Evolutionary conservation across 2,888 invertebrate species (phyloP).

Genomic region (Cylloceria caligata): DNA sequence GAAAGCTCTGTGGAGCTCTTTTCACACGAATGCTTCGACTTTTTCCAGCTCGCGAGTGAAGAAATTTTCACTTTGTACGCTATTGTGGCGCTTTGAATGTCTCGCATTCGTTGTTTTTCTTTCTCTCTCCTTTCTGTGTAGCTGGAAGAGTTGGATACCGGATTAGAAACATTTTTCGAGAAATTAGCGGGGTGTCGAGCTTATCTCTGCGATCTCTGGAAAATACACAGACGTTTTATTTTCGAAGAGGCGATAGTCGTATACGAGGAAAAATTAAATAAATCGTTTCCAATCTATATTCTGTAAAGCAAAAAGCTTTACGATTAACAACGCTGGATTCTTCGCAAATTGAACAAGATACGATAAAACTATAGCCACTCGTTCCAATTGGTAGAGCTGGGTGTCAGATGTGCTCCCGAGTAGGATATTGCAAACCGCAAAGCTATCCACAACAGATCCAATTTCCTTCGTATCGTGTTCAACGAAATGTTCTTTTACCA

Average conservation of each 20-base stretch:
- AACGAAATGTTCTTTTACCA: slow-evolving; percentile 42
- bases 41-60: slow-evolving; percentile 40
- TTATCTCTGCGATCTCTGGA: slow-evolving; percentile 14
- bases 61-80: slow-evolving; percentile 49
- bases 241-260: not conserved
- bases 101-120: slow-evolving; percentile 24
- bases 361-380: no score
- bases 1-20: slow-evolving; percentile 45
- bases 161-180: slow-evolving; percentile 19
- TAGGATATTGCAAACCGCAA: slow-evolving; percentile 54
- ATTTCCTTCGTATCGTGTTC: slow-evolving; percentile 62
- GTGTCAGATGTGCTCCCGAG: slow-evolving; percentile 39
- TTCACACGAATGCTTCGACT: slow-evolving; percentile 38
- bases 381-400: slow-evolving; percentile 28
- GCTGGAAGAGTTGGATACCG: slow-evolving; percentile 7
- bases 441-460: slow-evolving; percentile 61
- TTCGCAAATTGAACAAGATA: not conserved
- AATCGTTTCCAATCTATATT: no score
- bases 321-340: slow-evolving; percentile 27
- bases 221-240: not conserved
- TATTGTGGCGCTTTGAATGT: slow-evolving; percentile 20
- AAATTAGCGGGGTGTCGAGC: slow-evolving; percentile 11
- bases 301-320: slow-evolving; percentile 3
- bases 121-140: not conserved
- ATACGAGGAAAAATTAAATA: not conserved